Conservation (phyloP, 2,113 vertebrate species). For the Erinaceus europaeus region DNA sequence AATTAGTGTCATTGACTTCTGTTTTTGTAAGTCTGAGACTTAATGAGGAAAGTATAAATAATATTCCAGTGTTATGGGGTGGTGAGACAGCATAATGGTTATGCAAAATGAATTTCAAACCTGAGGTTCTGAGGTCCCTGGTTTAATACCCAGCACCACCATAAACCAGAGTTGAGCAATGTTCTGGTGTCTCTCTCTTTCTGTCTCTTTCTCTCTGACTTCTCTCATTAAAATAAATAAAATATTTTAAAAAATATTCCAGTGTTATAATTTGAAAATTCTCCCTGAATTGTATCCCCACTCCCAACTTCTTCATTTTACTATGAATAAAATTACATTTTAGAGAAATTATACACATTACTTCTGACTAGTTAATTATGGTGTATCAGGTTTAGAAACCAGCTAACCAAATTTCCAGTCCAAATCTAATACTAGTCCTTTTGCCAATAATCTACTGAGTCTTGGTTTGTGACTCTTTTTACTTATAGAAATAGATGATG, state of each 20-base stretch:
- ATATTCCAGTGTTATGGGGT: not conserved
- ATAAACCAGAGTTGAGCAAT: too few relatives aligned
- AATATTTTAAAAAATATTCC: too few relatives aligned
- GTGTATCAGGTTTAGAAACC: not conserved
- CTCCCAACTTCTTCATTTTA: not conserved
- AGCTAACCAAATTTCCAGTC: not conserved
- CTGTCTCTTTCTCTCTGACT: too few relatives aligned
- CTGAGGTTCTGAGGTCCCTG: too few relatives aligned
- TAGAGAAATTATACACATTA: not conserved
- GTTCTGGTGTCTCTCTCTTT: too few relatives aligned
- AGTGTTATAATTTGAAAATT: conserved; percentile 17
- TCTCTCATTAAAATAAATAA: too few relatives aligned
- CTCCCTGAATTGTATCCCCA: not conserved
- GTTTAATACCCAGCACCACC: too few relatives aligned
- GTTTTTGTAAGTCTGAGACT: conserved; percentile 11
- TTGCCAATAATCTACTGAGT: not conserved
- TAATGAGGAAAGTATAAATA: not conserved
- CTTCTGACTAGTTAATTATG: not conserved
- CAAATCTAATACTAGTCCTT: not conserved
- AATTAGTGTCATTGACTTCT: not conserved
- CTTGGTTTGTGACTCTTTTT: conserved; percentile 45
- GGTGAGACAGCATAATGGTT: too few relatives aligned
- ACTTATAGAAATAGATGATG: conserved; percentile 76
- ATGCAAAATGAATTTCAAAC: too few relatives aligned
- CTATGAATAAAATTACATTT: not conserved